Conservation (phyloP, 2,113 vertebrate species). For the Anolis sagrei region DNA sequence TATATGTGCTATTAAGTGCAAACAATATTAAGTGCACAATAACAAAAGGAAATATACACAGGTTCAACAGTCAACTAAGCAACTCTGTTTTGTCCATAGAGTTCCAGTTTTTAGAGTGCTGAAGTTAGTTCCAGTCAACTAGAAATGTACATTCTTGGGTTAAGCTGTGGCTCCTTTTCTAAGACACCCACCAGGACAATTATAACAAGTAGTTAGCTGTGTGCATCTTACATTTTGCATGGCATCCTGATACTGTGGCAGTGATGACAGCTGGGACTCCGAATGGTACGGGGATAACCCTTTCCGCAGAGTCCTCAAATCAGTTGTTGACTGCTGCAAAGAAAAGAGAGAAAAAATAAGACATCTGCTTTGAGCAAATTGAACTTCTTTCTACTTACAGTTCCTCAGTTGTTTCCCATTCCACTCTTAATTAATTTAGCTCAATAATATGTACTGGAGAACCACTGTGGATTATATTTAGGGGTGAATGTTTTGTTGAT, state of each 20-base stretch:
- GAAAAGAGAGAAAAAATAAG: conserved; percentile 12
- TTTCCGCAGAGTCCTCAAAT: conserved; percentile 90
- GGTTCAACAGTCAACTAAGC: background rate
- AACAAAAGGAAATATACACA: background rate
- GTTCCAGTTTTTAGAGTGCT: background rate
- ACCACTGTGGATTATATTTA: background rate
- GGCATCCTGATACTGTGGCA: conserved; percentile 89
- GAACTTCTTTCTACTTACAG: background rate
- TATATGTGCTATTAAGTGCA: background rate
- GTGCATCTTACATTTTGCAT: conserved; percentile 85
- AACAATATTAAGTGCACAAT: no score
- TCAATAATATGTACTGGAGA: background rate
- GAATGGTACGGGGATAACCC: conserved; percentile 92
- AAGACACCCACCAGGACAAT: rapidly evolving
- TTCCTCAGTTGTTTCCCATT: background rate
- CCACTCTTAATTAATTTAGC: background rate
- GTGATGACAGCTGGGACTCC: conserved; percentile 90
- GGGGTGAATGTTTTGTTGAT: background rate
- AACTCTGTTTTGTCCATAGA: background rate
- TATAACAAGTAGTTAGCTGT: background rate
- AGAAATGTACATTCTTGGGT: background rate
- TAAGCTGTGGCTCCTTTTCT: background rate
- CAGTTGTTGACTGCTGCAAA: conserved; percentile 82
- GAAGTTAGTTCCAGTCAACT: background rate
- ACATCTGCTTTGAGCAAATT: background rate